Conservation (phyloP, 2,888 invertebrate genomes). For the Melieria crassipennis region DNA sequence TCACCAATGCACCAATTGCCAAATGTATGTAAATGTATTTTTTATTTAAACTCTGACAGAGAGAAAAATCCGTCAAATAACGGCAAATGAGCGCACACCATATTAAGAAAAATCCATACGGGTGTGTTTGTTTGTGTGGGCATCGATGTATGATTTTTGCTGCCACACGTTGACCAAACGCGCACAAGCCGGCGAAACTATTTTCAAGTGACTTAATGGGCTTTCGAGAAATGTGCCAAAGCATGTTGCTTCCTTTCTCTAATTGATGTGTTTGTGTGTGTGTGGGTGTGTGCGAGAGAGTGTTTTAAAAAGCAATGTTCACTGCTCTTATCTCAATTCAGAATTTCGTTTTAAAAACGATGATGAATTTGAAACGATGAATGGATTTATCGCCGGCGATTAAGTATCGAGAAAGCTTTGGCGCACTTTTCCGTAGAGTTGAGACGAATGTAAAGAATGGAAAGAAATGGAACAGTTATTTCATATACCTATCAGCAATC, state of each 20-base stretch:
- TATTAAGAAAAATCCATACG: background rate
- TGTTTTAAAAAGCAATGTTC: background rate
- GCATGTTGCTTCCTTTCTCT: background rate
- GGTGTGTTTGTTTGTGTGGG: background rate
- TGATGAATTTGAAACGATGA: no score
- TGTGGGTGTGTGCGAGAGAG: background rate
- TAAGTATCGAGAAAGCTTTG: no score
- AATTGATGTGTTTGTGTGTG: background rate
- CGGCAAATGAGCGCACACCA: background rate
- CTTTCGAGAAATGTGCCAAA: background rate
- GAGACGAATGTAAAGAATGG: no score
- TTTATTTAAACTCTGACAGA: background rate
- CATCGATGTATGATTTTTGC: no score
- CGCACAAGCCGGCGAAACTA: background rate
- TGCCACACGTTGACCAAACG: background rate
- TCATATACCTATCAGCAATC: no score
- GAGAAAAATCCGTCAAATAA: background rate
- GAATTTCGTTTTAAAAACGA: no score
- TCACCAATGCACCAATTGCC: no score
- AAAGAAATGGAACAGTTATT: no score
- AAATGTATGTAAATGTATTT: background rate
- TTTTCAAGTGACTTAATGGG: slow-evolving; percentile 13
- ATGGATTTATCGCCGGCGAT: no score
- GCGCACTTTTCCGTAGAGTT: no score
- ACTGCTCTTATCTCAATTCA: no score